phyloP scores from a whole-genome alignment of 2,113 vertebrate species.

The Brienomyrus brachyistius region DNA sequence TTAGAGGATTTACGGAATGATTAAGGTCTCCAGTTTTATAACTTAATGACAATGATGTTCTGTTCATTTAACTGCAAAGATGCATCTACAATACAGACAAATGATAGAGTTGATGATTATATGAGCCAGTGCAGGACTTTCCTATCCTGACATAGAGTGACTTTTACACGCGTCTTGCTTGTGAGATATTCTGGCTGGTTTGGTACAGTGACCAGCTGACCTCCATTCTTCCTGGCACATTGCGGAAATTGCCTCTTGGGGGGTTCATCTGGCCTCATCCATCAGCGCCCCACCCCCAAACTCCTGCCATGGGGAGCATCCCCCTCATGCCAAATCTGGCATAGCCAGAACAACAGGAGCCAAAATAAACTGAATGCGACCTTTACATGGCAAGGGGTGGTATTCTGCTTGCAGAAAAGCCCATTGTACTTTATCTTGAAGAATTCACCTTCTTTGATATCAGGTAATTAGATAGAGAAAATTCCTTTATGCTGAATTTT shows the following conservation, averaged over 20 bases:
- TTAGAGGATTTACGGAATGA: not conserved
- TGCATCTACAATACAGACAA: not conserved
- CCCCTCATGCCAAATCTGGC: not conserved
- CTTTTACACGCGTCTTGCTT: not conserved
- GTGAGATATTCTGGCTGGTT: not conserved
- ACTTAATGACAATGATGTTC: not conserved
- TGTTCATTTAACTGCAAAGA: not conserved
- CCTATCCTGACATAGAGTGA: not conserved
- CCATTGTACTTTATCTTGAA: not conserved
- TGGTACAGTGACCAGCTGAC: not conserved
- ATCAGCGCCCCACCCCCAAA: not conserved
- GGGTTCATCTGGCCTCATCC: not conserved
- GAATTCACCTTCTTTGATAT: not conserved
- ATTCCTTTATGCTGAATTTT: not conserved
- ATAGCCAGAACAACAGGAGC: not conserved
- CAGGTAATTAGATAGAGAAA: not conserved
- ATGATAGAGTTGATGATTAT: not conserved
- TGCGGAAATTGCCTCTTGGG: not conserved
- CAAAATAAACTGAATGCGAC: not conserved
- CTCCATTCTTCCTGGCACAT: not conserved
- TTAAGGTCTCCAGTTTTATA: not conserved
- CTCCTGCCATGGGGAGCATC: not conserved
- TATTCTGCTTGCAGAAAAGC: not conserved
- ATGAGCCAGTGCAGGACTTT: not conserved
- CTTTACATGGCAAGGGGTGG: not conserved